Evolutionary conservation across 2,797 vertebrate species (phyloP), one percentile per base, ranked within the genome.

Genomic region (Crax fasciolata): DNA sequence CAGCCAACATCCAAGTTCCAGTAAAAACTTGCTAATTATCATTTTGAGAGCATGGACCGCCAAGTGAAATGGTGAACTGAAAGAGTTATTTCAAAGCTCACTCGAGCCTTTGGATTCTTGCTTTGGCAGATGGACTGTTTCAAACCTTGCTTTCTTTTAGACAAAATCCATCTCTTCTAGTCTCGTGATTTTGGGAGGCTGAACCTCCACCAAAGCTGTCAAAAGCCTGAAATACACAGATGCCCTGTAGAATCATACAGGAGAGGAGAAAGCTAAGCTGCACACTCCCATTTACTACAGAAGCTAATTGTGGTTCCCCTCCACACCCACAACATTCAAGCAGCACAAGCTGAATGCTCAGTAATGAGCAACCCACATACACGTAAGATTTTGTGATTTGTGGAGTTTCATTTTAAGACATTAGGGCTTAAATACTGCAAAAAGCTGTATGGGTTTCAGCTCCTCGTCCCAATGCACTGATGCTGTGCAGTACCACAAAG

Each of bases 121-220:
- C 28, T 44, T 30, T 10, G 41, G 62, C 41, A 65, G 61, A 8
- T 44, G 61, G 20, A 13, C n/a, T 28, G 19, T 21, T 44, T 43
- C 28, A 20, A n/a, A 65, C 19, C 18, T 30, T 30, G 19, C 39
- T 13, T 30, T 44, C 11, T 30, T 20, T 0, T 6, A 17, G 0
- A 11, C 1, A 20, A 19, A 6, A 30, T 1, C 9, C 5, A 25
- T 3, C 55, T 41, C 8, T 16, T 2, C 57, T 1, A 18, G 11
- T 3, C 43, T 0, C 0, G 5, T 2, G 35, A 6, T 7, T 3
- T 19, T 39, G 27, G 78, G 25, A 30, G 41, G 49, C 0, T 2
- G 35, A 21, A 43, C 24, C 43, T 55, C 19, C 32, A 21, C 51
- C 35, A 65, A 9, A 32, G 5, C 35, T 6, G 3, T 30, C 43